phyloP scores from a whole-genome alignment of 2,113 vertebrate genomes.

The Actinemys pallida region DNA sequence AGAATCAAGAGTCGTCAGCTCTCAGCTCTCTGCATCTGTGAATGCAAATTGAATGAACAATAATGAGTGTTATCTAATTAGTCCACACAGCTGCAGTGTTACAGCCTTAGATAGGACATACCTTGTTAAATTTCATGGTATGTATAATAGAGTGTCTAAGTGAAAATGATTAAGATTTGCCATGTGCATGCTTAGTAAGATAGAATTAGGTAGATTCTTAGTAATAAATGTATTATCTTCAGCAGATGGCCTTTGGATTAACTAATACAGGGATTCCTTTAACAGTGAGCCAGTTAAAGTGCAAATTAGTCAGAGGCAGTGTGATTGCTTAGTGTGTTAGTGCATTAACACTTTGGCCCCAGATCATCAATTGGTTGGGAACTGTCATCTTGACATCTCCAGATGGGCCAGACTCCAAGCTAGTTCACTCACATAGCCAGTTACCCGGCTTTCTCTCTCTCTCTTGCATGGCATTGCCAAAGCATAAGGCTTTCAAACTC shows the following conservation, averaged over 20 bases:
- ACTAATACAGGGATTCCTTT: neutral
- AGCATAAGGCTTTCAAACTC: accelerated
- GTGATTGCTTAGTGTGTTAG: accelerated
- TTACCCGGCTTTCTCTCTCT: neutral
- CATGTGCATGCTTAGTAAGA: neutral
- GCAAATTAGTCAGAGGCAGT: neutral
- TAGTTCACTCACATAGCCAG: accelerated
- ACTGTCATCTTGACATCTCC: accelerated
- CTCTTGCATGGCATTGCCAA: accelerated
- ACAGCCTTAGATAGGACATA: constrained; percentile 29
- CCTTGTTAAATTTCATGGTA: constrained; percentile 60
- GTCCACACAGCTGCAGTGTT: constrained; percentile 54
- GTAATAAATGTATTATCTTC: neutral
- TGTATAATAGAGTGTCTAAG: neutral
- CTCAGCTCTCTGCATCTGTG: constrained; percentile 43
- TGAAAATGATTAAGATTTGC: constrained; percentile 12
- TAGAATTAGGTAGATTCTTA: neutral
- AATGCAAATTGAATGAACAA: constrained; percentile 49
- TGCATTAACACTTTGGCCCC: neutral
- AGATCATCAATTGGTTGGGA: neutral
- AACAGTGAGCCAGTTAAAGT: neutral
- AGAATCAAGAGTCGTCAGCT: neutral
- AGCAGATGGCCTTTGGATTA: constrained; percentile 39
- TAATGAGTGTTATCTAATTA: constrained; percentile 57
- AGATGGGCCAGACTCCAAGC: accelerated